A percentile compares a stretch with the other conserved stretches of the same genome.
These are phyloP conservation scores for Drosophila kikkawai DNA, from an alignment of 1,140 invertebrate genomes.

Conservation along the genomic window DNA sequence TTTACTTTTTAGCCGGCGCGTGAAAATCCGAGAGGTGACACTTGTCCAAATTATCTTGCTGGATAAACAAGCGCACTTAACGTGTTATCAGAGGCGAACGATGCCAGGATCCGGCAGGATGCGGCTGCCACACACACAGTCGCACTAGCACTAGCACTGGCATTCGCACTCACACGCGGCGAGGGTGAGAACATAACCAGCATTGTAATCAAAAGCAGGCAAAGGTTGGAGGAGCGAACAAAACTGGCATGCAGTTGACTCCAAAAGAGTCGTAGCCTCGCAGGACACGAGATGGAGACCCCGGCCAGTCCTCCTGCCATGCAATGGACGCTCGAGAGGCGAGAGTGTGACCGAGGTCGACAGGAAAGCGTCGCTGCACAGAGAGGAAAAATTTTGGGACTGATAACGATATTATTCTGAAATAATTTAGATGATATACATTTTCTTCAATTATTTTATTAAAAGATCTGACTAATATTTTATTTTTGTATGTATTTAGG, in stretches of 20 bases:
- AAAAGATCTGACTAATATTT: not conserved
- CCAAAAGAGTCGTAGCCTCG: conserved; percentile 61
- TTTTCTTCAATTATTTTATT: not conserved
- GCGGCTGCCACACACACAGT: conserved; percentile 13
- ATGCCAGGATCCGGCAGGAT: conserved; percentile 47
- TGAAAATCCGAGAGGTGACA: conserved; percentile 82
- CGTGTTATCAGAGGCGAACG: conserved; percentile 78
- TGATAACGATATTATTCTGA: not conserved
- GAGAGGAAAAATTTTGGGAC: not conserved
- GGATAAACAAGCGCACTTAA: conserved; percentile 83
- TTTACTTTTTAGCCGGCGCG: conserved; percentile 63
- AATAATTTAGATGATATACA: not conserved
- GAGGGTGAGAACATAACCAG: conserved; percentile 56
- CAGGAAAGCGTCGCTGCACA: conserved; percentile 22
- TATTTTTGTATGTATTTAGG: not conserved
- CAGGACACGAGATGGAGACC: conserved; percentile 30
- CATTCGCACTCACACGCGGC: conserved; percentile 8
- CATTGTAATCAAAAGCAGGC: conserved; percentile 82
- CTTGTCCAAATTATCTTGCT: conserved; percentile 82
- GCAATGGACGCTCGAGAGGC: conserved; percentile 70
- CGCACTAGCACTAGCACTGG: conserved; percentile 1
- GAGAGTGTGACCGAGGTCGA: conserved; percentile 64
- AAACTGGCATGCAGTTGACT: conserved; percentile 78
- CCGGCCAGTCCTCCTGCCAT: conserved; percentile 31
- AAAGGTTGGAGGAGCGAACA: conserved; percentile 66